Base-by-base conservation (phyloP, 64 coral and sea anemone genomes). In the Montipora sp. region DNA sequence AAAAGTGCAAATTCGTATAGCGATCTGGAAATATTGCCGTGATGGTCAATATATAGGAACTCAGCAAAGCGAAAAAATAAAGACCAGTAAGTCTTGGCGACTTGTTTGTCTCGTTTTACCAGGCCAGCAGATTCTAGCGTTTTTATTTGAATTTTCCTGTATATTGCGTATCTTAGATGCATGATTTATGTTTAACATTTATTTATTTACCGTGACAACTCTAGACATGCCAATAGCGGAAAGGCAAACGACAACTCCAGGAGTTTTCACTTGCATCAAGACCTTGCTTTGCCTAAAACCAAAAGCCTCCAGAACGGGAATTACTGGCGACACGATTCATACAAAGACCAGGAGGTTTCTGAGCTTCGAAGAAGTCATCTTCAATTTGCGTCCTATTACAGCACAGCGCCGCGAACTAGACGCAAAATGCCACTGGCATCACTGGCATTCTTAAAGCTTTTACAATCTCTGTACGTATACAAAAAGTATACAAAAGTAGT, bases 341-440 rank as follows among this genome's bases (percentile, higher is more conserved):
- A 84, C 43, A 15, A 69, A 49, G 18, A n/a, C 13, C 6, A 78
- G 44, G 19, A 78, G 0, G 8, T 5, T 49, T 50, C 19, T 84
- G 15, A 84, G 14, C 36, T 48, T 84, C 27, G 60, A 84, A 20
- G 36, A 69, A 67, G 27, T 84, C 81, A 84, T 84, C 69, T 20
- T 47, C 44, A 70, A 3, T 69, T 84, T 84, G 81, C 69, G 81
- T 5, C 13, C 24, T 43, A 84, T 7, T 68, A 5, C 0, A 61
- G 81, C 16, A 65, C 43, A 11, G 49, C 61, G 6, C 63, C 81
- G 8, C 47, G 27, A n/a, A 24, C 12, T 47, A 84, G 43, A 61
- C n/a, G 0, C 5, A 12, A 70, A 43, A 84, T 69, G 71, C 1
- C 44, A 84, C 16, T 47, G 81, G 81, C 15, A 84, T 7, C 19